phyloP scores from a whole-genome alignment of 1,140 invertebrate genomes.

The Trichoplusia ni region DNA sequence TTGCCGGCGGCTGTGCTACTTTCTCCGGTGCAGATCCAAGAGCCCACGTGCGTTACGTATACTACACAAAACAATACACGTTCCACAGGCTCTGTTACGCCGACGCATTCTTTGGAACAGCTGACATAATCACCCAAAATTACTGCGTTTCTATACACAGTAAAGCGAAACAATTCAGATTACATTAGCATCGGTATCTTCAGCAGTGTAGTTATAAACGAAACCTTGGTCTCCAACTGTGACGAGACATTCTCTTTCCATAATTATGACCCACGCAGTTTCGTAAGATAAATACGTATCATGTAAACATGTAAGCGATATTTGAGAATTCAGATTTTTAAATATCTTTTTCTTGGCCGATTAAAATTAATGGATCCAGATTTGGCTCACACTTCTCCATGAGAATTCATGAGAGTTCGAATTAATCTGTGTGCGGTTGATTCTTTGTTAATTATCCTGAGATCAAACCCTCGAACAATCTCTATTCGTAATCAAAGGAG shows the following conservation, averaged over 20 bases:
- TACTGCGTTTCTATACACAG: conserved; percentile 55
- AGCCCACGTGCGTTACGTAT: conserved; percentile 65
- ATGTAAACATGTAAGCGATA: conserved; percentile 8
- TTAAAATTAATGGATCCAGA: no score
- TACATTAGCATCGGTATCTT: conserved; percentile 54
- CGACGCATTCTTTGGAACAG: conserved; percentile 62
- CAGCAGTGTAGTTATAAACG: conserved; percentile 62
- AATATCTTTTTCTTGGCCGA: no score
- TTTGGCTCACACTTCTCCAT: no score
- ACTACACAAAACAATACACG: conserved; percentile 60
- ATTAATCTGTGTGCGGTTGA: no score
- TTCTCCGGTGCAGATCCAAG: conserved; percentile 55
- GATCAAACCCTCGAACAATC: no score
- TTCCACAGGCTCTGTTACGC: conserved; percentile 50
- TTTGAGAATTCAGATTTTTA: no score
- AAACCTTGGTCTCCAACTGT: conserved; percentile 66
- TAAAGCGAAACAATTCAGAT: conserved; percentile 58
- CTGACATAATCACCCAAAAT: conserved; percentile 70
- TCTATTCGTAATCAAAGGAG: no score
- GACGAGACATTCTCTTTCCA: conserved; percentile 63
- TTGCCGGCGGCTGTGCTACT: conserved; percentile 71
- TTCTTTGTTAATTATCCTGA: no score
- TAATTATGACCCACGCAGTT: conserved; percentile 49
- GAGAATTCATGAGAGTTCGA: no score
- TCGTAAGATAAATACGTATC: conserved; percentile 48